These are phyloP conservation scores for Ophthalmolycus amberensis DNA, from an alignment of 2,113 vertebrate genomes.

Conservation along the genomic window DNA sequence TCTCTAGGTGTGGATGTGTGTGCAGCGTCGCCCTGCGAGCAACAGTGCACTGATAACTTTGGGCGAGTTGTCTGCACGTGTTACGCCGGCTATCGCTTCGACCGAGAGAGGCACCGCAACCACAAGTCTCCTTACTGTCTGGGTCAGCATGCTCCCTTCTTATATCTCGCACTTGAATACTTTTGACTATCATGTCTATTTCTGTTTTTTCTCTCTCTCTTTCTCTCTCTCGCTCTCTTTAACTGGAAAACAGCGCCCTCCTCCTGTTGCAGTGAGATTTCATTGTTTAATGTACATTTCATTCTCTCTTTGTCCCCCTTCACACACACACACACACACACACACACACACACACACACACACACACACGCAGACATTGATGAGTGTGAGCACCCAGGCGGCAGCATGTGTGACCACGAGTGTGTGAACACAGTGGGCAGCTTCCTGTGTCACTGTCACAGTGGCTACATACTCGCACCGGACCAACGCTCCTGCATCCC, in stretches of 20 bases:
- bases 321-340: too few species aligned
- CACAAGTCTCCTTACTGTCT: slow-evolving; percentile 84
- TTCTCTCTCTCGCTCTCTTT: too few species aligned
- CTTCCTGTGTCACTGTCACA: slow-evolving; percentile 80
- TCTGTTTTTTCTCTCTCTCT: not conserved
- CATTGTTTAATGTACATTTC: not conserved
- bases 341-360: not conserved
- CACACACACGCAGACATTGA: slow-evolving; percentile 75
- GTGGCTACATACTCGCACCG: slow-evolving; percentile 76
- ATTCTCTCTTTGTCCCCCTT: not conserved
- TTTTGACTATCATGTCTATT: not conserved
- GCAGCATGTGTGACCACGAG: slow-evolving; percentile 79
- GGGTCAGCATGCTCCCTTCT: slow-evolving; percentile 69
- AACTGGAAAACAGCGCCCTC: not conserved
- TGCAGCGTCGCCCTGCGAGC: slow-evolving; percentile 83
- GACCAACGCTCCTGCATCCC: slow-evolving; percentile 81
- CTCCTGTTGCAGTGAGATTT: not conserved
- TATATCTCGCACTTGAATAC: not conserved
- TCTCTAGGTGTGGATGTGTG: slow-evolving; percentile 82
- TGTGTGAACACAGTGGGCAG: slow-evolving; percentile 85
- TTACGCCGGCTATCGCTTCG: slow-evolving; percentile 83
- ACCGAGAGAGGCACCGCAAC: slow-evolving; percentile 81
- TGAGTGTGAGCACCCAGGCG: slow-evolving; percentile 77
- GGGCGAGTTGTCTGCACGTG: slow-evolving; percentile 85
- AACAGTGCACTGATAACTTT: slow-evolving; percentile 87